Evolutionary conservation across 2,113 vertebrate genomes (phyloP).

Genomic region (Gnathonemus echidnorhynchus): DNA sequence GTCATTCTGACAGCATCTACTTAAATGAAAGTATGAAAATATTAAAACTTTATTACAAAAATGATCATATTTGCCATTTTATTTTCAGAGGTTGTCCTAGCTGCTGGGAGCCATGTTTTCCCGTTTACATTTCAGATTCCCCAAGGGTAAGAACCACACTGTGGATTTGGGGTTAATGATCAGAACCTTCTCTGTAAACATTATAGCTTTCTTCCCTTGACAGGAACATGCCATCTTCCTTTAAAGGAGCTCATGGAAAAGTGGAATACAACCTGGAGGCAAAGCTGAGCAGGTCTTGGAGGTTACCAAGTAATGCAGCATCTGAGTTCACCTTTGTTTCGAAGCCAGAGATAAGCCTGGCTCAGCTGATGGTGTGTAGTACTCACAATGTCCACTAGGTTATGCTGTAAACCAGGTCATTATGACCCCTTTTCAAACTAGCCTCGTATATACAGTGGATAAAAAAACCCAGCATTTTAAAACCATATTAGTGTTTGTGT

Average conservation of each 20-base stretch:
- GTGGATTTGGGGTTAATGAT: background rate
- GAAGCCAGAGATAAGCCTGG: slow-evolving; percentile 22
- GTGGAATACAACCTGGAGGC: slow-evolving; percentile 53
- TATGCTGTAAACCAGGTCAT: background rate
- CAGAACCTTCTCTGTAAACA: background rate
- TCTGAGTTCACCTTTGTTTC: slow-evolving; percentile 42
- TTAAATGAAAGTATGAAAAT: background rate
- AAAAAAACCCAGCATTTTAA: background rate
- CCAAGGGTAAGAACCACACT: slow-evolving; percentile 39
- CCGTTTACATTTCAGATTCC: slow-evolving; percentile 60
- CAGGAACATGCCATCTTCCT: slow-evolving; percentile 56
- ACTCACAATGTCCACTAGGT: background rate
- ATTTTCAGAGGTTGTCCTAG: slow-evolving; percentile 33
- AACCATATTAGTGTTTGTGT: background rate
- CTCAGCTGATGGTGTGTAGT: slow-evolving; percentile 45
- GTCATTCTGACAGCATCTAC: background rate
- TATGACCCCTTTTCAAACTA: too few species aligned
- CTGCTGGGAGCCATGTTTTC: slow-evolving; percentile 50
- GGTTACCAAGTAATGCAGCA: slow-evolving; percentile 25
- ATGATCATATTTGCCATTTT: background rate
- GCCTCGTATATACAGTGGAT: background rate
- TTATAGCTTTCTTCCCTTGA: background rate
- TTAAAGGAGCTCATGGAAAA: slow-evolving; percentile 44
- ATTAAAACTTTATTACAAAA: background rate
- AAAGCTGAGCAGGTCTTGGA: slow-evolving; percentile 54